Base-by-base conservation (phyloP, 2,888 invertebrate genomes). In the Apamea anceps region DNA sequence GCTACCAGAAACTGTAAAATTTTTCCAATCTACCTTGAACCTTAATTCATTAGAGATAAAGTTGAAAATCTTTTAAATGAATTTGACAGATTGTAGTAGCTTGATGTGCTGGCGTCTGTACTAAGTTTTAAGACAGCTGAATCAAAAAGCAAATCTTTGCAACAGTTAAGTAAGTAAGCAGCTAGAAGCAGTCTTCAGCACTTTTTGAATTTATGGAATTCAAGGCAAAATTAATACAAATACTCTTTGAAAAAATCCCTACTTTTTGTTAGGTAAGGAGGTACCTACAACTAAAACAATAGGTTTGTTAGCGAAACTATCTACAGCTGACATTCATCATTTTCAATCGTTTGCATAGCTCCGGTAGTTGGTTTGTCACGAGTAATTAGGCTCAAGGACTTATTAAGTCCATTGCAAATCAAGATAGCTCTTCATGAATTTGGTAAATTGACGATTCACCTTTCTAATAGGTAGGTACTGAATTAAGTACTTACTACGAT, bases 381-480 rank as follows among this genome's bases (percentile, higher is more conserved):
- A 77, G 60, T 77, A 86, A 84, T 86, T 81, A 86, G 63, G 68
- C 81, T 72, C 81, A 86, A 86, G 81, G 79, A 81, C 78, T 66
- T 81, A 73, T 81, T 71, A 86, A 79, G 54, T 77, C 75, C 42
- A 81, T 62, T 84, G 67, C 77, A 75, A 81, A 77, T 79, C 63
- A 79, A 77, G 74, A 73, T 75, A 60, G 68, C 45, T 65, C 65
- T 83, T 48, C 60, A 72, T 80, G 32, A 63, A 75, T 60, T 75
- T 71, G 28, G 62, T 71, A 25, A 60, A 68, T 18, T 32, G 60
- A 68, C 72, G 48, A 82, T 63, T 79, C 48, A 51, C 68, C 79
- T 75, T 80, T 63, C 32, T 21, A 79, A 79, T 32, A 48, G 5
- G 8, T 28, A n/a, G 18, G 1, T 68, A 51, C n/a, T 0, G n/a